Evolutionary conservation across 2,888 invertebrate species (phyloP).

Genomic region (Panzeria rudis): DNA sequence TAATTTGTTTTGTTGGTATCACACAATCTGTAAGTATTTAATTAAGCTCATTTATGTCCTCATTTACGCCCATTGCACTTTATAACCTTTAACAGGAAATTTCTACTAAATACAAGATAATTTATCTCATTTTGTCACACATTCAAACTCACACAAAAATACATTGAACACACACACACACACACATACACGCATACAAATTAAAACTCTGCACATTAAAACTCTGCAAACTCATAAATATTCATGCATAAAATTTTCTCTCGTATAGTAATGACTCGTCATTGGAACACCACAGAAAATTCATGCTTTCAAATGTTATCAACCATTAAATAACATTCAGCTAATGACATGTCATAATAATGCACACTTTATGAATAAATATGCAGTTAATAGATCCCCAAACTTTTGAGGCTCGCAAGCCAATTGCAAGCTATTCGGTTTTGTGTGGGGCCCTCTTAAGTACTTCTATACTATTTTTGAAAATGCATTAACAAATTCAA

Average conservation of each 20-base stretch:
- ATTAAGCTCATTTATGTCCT: slow-evolving; percentile 63
- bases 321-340: slow-evolving; percentile 53
- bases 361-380: slow-evolving; percentile 23
- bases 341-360: slow-evolving; percentile 58
- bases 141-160: neutral
- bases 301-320: slow-evolving; percentile 41
- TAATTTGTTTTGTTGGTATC: slow-evolving; percentile 2
- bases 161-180: neutral
- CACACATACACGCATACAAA: neutral
- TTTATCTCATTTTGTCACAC: slow-evolving; percentile 58
- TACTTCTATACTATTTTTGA: too few relatives aligned
- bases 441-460: neutral
- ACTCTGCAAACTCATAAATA: slow-evolving; percentile 23
- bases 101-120: slow-evolving; percentile 71
- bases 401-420: neutral
- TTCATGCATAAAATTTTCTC: slow-evolving; percentile 26
- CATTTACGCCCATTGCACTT: slow-evolving; percentile 70
- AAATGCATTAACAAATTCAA: too few relatives aligned
- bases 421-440: neutral
- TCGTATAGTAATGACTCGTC: slow-evolving; percentile 14
- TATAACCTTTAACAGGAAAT: slow-evolving; percentile 71
- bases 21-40: slow-evolving; percentile 35
- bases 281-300: slow-evolving; percentile 16
- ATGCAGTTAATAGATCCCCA: neutral
- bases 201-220: too few relatives aligned